A percentile compares a stretch with the other conserved stretches of the same genome.
Conservation (phyloP, 2,797 vertebrate species). For the Galaxias olidus region DNA sequence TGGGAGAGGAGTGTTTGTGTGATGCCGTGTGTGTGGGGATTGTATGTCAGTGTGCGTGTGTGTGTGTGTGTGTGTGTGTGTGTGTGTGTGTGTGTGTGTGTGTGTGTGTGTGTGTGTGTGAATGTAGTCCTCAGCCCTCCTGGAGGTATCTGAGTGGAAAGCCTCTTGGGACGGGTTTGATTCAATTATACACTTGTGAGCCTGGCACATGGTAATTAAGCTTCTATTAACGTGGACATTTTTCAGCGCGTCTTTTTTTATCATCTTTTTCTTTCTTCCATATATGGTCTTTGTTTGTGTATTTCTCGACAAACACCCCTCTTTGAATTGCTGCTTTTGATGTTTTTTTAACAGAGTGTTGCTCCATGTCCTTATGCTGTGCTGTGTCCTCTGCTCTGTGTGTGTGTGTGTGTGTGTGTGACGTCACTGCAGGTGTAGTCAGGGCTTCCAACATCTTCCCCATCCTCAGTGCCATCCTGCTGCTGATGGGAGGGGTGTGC, state of each 20-base stretch:
- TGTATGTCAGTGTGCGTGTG: neutral
- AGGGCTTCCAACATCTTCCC: slow-evolving; percentile 96
- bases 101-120: slow-evolving; percentile 2
- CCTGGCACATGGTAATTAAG: slow-evolving; percentile 45
- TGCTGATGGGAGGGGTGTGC: slow-evolving; percentile 92
- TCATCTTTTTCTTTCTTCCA: slow-evolving; percentile 1
- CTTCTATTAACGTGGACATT: slow-evolving; percentile 1
- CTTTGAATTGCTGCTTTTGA: no score
- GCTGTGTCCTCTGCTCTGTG: slow-evolving; percentile 12
- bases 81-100: slow-evolving; percentile 5
- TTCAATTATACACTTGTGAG: slow-evolving; percentile 45
- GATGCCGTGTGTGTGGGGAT: slow-evolving; percentile 29
- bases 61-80: slow-evolving; percentile 1
- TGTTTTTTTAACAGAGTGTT: no score
- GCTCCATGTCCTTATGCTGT: neutral
- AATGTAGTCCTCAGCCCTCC: slow-evolving; percentile 36
- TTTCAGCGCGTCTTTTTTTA: no score
- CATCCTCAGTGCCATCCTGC: slow-evolving; percentile 92
- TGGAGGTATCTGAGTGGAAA: slow-evolving; percentile 41
- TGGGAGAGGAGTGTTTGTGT: slow-evolving; percentile 57
- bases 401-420: no score
- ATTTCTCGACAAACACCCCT: no score
- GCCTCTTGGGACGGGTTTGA: slow-evolving; percentile 50
- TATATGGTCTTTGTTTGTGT: no score
- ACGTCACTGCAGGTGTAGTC: slow-evolving; percentile 81